Evolutionary conservation across 2,888 invertebrate genomes (phyloP), one percentile per base, ranked within the genome.

Genomic region (Callyntrura guangdongensis): DNA sequence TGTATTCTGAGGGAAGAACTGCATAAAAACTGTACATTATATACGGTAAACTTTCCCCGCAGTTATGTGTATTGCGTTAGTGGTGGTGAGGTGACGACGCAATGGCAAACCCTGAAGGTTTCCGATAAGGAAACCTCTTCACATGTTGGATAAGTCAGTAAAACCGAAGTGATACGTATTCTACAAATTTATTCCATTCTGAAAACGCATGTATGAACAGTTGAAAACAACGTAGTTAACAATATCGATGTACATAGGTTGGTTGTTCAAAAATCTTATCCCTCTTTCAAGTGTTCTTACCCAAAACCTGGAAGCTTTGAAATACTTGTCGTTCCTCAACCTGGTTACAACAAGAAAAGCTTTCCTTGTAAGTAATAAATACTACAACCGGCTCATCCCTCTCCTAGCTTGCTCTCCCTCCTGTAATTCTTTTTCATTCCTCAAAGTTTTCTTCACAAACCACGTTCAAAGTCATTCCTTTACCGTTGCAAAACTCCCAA

Each of bases 1-100:
- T n/a, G 72, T 72, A 85, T 85, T 85, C 85, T 59, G 20, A n/a
- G 17, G 22, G 56, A 27, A 84, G 67, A 84, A 84, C 67, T 84
- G 83, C 69, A 84, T 84, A 61, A 61, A 61, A 61, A 22, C 20
- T n/a, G 17, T 14, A 14, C 61, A 36, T 36, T 36, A 36, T 6
- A 36, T 20, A 22, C 20, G 22, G 61, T 9, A 61, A 61, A 61
- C 20, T 61, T 22, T 22, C 20, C 61, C 20, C 8, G 61, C 5
- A 22, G 22, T 6, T 20, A 8, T 56, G 14, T 56, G 5, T 61
- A 20, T 9, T 61, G 9, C 20, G n/a, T 17, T 61, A 61, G 20
- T 20, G 20, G 59, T 25, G 12, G 67, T 25, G 67, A 25, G 22
- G 25, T 64, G 9, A 4, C 64, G 22, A n/a, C 67, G 27, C 27